phyloP scores from a whole-genome alignment of 2,797 vertebrate genomes.

The Adelosebastes latens region DNA sequence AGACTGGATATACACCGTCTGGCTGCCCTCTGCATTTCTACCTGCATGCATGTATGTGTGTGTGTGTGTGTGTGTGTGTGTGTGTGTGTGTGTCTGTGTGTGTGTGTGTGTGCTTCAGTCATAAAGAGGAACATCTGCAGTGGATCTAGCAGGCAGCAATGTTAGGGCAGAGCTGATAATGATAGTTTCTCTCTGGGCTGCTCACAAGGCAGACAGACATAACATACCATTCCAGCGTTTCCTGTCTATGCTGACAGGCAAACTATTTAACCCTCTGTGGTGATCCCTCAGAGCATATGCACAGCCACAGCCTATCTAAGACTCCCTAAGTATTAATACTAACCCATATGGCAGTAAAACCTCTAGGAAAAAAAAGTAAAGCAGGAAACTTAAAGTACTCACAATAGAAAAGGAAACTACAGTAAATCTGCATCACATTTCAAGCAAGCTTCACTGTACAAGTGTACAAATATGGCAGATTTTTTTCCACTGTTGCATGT shows the following conservation, averaged over 20 bases:
- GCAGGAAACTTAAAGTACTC: background rate
- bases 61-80: background rate
- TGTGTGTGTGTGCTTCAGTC: constrained; percentile 28
- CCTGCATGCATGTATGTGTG: constrained; percentile 5
- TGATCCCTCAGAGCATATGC: constrained; percentile 54
- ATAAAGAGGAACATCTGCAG: constrained; percentile 76
- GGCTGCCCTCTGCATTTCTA: constrained; percentile 27
- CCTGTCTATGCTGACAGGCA: constrained; percentile 79
- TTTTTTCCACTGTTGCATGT: too few relatives aligned
- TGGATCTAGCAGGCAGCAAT: constrained; percentile 68
- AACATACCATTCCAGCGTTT: constrained; percentile 82
- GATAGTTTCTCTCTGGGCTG: constrained; percentile 75
- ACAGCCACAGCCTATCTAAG: constrained; percentile 8
- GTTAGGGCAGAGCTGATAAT: constrained; percentile 73
- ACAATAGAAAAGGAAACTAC: background rate
- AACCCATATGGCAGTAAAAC: background rate
- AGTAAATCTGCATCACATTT: background rate
- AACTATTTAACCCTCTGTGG: constrained; percentile 82
- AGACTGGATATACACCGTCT: constrained; percentile 21
- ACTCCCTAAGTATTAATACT: background rate
- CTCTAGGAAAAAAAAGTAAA: background rate
- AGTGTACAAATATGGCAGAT: too few relatives aligned
- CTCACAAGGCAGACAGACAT: constrained; percentile 79
- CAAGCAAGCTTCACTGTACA: too few relatives aligned
- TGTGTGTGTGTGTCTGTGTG: constrained; percentile 24